phyloP scores from a whole-genome alignment of 35 echinoderm and acorn worm species.

The Strongylocentrotus purpuratus region DNA sequence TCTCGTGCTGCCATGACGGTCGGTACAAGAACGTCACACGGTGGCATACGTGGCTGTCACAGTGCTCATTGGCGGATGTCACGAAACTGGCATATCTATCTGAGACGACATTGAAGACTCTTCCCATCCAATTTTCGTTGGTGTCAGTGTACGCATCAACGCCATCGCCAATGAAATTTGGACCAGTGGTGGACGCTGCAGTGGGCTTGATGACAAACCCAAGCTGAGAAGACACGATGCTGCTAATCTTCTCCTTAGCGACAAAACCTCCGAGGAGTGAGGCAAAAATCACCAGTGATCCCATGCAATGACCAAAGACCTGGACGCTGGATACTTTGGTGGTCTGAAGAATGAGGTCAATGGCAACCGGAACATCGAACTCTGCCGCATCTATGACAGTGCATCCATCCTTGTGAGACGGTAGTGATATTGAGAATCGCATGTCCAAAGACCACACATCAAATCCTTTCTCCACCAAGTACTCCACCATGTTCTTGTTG shows the following conservation, averaged over 20 bases:
- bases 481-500: slow-evolving; percentile 77
- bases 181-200: slow-evolving; percentile 38
- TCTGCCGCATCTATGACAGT: slow-evolving; percentile 62
- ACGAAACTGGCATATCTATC: slow-evolving; percentile 52
- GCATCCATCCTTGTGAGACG: slow-evolving; percentile 51
- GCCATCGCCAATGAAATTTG: slow-evolving; percentile 62
- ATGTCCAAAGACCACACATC: slow-evolving; percentile 77
- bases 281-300: slow-evolving; percentile 58
- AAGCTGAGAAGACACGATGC: slow-evolving; percentile 66
- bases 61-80: slow-evolving; percentile 63
- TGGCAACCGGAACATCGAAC: slow-evolving; percentile 57
- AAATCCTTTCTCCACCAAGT: slow-evolving; percentile 57
- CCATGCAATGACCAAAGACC: slow-evolving; percentile 67
- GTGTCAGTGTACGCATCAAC: slow-evolving; percentile 58
- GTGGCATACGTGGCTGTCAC: slow-evolving; percentile 74
- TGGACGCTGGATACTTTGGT: slow-evolving; percentile 60
- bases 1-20: slow-evolving; percentile 67
- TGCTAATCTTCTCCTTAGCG: slow-evolving; percentile 61
- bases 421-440: slow-evolving; percentile 60
- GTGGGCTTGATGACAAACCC: slow-evolving; percentile 56
- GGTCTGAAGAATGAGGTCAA: slow-evolving; percentile 54
- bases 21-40: slow-evolving; percentile 76
- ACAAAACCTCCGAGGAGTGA: slow-evolving; percentile 62
- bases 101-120: slow-evolving; percentile 42
- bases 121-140: slow-evolving; percentile 62